Percentiles rank a stretch among this genome's conserved stretches.
phyloP scores from a whole-genome alignment of 2,888 invertebrate species.

The Drosophila vallismaia region DNA sequence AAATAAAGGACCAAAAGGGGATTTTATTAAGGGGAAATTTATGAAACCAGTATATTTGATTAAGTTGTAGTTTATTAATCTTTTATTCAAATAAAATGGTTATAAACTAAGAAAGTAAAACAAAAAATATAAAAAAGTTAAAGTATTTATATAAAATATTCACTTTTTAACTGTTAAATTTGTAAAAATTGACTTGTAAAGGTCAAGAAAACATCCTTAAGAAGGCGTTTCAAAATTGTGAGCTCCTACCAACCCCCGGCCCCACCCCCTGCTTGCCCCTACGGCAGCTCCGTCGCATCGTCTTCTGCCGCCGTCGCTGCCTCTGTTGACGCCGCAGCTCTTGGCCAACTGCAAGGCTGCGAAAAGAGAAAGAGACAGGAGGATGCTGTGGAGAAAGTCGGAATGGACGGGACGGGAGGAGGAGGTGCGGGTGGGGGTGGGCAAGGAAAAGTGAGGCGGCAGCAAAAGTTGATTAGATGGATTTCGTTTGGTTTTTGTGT shows the following conservation, averaged over 20 bases:
- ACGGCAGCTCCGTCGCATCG: conserved; percentile 11
- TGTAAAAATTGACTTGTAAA: neutral
- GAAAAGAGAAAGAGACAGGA: conserved; percentile 15
- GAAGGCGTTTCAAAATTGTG: conserved; percentile 19
- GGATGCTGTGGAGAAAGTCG: neutral
- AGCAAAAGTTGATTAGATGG: conserved; percentile 84
- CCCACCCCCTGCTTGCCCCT: conserved; percentile 1
- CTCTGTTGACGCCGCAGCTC: conserved; percentile 33
- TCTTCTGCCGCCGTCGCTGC: conserved; percentile 29
- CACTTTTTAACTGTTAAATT: neutral
- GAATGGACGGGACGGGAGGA: neutral
- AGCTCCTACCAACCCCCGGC: conserved; percentile 8
- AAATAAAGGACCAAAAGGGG: neutral
- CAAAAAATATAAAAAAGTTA: neutral
- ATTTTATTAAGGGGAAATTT: conserved; percentile 2
- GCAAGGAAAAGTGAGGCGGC: conserved; percentile 47
- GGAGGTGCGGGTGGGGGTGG: conserved; percentile 14
- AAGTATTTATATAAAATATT: neutral
- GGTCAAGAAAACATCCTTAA: conserved; percentile 4
- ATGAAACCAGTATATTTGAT: neutral
- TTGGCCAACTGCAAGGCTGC: conserved; percentile 35
- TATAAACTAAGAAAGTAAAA: neutral
- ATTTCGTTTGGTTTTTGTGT: conserved; percentile 84
- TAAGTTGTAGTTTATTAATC: neutral
- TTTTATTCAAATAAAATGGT: neutral